phyloP scores from a whole-genome alignment of 2,888 invertebrate species.

The Nomada ruficornis region DNA sequence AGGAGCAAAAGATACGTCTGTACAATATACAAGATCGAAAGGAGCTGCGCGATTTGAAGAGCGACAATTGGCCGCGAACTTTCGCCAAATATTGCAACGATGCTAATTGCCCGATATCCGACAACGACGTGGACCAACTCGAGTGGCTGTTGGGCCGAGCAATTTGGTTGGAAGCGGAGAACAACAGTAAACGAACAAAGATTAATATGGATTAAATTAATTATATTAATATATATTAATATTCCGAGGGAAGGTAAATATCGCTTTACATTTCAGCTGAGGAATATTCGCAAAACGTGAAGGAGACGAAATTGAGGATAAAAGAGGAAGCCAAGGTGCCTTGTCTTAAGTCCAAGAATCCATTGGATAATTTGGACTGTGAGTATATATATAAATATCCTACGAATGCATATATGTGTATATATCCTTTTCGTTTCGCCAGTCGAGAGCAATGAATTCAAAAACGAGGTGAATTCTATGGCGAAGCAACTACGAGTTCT shows the following conservation, averaged over 20 bases:
- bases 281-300: slow-evolving; percentile 88
- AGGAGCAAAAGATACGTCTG: slow-evolving; percentile 96
- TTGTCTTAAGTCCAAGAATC: slow-evolving; percentile 91
- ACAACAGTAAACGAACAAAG: slow-evolving; percentile 87
- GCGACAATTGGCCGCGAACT: slow-evolving; percentile 89
- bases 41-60: slow-evolving; percentile 89
- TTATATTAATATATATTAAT: too few species aligned
- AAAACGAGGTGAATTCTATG: slow-evolving; percentile 91
- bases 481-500: slow-evolving; percentile 92
- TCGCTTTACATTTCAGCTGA: slow-evolving; percentile 85
- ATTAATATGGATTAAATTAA: too few species aligned
- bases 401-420: neutral
- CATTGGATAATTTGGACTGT: slow-evolving; percentile 95
- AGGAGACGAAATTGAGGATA: slow-evolving; percentile 86
- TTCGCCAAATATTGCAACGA: slow-evolving; percentile 91
- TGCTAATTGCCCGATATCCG: slow-evolving; percentile 89
- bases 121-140: slow-evolving; percentile 88
- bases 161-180: slow-evolving; percentile 92
- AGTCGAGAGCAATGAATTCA: slow-evolving; percentile 94
- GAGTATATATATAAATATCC: slow-evolving; percentile 83
- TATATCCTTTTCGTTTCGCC: slow-evolving; percentile 75
- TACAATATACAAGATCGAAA: slow-evolving; percentile 93
- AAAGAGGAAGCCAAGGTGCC: slow-evolving; percentile 88
- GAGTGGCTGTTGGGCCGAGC: slow-evolving; percentile 95
- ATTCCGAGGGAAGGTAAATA: neutral